Evolutionary conservation across 2,888 invertebrate species (phyloP).

Genomic region (Spilarctia lutea): DNA sequence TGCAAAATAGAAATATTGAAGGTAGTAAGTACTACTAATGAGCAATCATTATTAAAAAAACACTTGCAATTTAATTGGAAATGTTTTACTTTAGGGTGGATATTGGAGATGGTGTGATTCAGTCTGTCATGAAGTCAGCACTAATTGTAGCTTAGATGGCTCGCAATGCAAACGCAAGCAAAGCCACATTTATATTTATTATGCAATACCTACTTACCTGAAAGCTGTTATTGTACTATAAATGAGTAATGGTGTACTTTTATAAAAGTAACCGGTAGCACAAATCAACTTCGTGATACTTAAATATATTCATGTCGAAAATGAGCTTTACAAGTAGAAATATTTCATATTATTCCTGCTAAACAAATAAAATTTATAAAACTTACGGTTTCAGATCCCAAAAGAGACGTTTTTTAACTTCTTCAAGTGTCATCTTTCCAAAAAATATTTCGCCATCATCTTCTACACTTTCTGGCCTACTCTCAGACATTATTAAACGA

Average conservation of each 20-base stretch:
- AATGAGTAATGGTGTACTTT: not conserved
- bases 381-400: conserved; percentile 61
- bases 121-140: not conserved
- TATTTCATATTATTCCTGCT: not conserved
- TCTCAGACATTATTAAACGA: conserved; percentile 10
- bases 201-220: not conserved
- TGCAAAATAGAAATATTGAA: not conserved
- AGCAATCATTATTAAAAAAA: not conserved
- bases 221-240: not conserved
- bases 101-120: not conserved
- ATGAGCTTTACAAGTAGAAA: not conserved
- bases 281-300: not conserved
- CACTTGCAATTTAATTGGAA: not conserved
- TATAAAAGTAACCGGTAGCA: not conserved
- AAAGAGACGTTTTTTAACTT: conserved; percentile 65
- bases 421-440: conserved; percentile 69
- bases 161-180: not conserved
- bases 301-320: not conserved
- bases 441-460: conserved; percentile 72
- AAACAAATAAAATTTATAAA: not conserved
- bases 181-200: not conserved
- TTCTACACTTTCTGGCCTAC: conserved; percentile 33
- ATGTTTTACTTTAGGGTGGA: too few species aligned
- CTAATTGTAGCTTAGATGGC: too few species aligned
- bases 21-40: not conserved